Percentiles rank a stretch among this genome's conserved stretches.
Conservation (phyloP, 1,140 invertebrate genomes). For the Drosophila parvula region DNA sequence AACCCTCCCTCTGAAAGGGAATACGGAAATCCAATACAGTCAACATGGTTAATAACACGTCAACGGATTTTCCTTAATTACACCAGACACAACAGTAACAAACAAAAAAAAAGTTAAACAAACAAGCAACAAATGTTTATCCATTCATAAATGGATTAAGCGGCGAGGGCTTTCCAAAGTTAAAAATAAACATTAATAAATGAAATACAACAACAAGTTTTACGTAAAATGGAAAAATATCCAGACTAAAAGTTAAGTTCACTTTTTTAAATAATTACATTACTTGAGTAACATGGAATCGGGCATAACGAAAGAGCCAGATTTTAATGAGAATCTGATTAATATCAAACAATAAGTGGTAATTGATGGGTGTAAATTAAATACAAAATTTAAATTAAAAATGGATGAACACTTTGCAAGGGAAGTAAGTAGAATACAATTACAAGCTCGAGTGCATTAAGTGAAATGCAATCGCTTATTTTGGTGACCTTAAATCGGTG, state of each 20-base stretch:
- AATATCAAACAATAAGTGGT: no score
- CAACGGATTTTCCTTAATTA: conserved; percentile 6
- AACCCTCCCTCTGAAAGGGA: not conserved
- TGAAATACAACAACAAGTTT: not conserved
- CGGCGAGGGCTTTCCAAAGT: not conserved
- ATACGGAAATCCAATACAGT: conserved; percentile 10
- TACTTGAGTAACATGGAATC: not conserved
- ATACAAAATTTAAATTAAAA: no score
- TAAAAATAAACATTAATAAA: not conserved
- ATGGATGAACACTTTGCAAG: no score
- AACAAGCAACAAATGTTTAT: conserved; percentile 16
- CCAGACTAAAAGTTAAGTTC: not conserved
- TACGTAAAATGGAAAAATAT: not conserved
- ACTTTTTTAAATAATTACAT: not conserved
- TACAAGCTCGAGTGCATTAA: not conserved
- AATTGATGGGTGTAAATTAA: not conserved
- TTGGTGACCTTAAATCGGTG: not conserved
- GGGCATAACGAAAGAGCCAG: not conserved
- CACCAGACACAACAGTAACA: not conserved
- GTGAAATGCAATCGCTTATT: not conserved
- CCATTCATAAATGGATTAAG: conserved; percentile 26
- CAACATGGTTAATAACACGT: not conserved
- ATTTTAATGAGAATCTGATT: not conserved
- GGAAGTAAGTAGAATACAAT: not conserved
- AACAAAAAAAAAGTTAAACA: not conserved